phyloP scores from a whole-genome alignment of 1,140 invertebrate species.

The Temnothorax curvispinosus region DNA sequence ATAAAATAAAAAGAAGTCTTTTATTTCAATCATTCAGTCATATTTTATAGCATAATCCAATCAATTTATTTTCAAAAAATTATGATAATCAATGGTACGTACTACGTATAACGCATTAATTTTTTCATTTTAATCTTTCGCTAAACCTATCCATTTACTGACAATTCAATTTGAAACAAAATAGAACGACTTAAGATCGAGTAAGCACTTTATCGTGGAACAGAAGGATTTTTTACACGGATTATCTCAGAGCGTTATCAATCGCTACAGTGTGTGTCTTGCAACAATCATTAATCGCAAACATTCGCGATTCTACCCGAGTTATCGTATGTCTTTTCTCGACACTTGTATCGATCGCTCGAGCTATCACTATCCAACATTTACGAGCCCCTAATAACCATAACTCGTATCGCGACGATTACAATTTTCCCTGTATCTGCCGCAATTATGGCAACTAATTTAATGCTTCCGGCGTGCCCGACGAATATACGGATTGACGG shows the following conservation, averaged over 20 bases:
- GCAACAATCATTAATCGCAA: no score
- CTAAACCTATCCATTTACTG: background rate
- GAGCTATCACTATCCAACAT: constrained; percentile 32
- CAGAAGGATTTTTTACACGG: background rate
- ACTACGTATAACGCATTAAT: background rate
- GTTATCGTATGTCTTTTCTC: constrained; percentile 8
- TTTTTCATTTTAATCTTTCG: background rate
- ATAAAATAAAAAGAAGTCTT: background rate
- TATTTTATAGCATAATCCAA: background rate
- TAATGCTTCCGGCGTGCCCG: constrained; percentile 57
- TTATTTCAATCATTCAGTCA: background rate
- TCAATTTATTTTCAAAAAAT: background rate
- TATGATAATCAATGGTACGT: background rate
- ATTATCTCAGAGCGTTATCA: background rate
- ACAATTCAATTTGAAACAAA: background rate
- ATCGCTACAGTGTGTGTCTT: background rate
- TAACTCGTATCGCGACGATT: constrained; percentile 49
- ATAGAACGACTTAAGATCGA: background rate
- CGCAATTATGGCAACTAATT: constrained; percentile 64
- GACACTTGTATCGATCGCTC: constrained; percentile 31
- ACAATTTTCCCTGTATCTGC: constrained; percentile 55
- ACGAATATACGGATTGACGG: constrained; percentile 55
- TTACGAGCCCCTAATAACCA: constrained; percentile 30
- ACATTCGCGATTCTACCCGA: background rate
- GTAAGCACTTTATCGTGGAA: background rate